Evolutionary conservation across 2,113 vertebrate species (phyloP).

Genomic region (Tupaia tana): DNA sequence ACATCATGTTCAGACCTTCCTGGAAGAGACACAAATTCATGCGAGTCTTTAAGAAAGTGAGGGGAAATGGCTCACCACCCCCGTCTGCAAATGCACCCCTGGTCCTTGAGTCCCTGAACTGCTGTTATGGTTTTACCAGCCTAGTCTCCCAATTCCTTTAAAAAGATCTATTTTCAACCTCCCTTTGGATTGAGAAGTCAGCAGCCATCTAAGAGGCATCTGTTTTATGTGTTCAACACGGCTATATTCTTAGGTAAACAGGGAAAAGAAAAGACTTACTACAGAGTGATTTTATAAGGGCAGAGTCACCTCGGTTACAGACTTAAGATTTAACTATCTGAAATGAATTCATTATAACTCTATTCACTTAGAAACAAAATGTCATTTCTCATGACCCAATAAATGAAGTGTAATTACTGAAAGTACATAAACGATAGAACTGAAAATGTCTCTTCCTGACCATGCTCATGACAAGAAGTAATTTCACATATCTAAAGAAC

Average conservation of each 20-base stretch:
- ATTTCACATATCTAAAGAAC: constrained; percentile 78
- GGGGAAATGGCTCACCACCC: neutral
- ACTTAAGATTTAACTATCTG: constrained; percentile 72
- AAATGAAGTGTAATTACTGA: constrained; percentile 87
- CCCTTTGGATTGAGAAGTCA: constrained; percentile 29
- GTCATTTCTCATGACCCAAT: constrained; percentile 85
- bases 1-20: neutral
- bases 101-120: neutral
- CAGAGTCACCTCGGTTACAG: constrained; percentile 65
- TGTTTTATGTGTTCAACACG: constrained; percentile 34
- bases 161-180: constrained; percentile 24
- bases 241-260: constrained; percentile 43
- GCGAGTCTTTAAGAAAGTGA: neutral
- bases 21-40: neutral
- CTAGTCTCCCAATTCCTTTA: neutral
- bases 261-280: neutral
- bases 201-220: neutral
- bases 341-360: constrained; percentile 86
- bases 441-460: constrained; percentile 79
- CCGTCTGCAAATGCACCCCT: neutral
- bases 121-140: neutral
- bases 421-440: constrained; percentile 84
- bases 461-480: constrained; percentile 71
- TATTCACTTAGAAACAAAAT: constrained; percentile 85
- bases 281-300: constrained; percentile 75